These are phyloP conservation scores for Frankliniella fusca DNA, from an alignment of 2,888 invertebrate species.

Conservation along the genomic window DNA sequence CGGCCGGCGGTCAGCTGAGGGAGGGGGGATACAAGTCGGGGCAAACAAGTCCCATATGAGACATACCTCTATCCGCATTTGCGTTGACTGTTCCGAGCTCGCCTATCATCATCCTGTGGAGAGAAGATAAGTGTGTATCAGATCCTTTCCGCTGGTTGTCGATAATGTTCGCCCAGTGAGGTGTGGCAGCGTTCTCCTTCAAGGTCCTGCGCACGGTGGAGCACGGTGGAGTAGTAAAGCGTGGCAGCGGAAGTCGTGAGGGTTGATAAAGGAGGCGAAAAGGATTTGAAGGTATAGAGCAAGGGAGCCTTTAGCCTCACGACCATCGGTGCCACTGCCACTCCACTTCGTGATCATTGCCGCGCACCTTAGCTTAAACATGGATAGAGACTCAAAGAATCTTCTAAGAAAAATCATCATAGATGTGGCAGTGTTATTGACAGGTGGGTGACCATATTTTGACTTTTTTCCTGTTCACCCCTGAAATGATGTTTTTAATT, in stretches of 20 bases:
- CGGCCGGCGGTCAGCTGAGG: too few species aligned
- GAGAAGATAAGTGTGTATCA: background rate
- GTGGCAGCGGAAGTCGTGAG: background rate
- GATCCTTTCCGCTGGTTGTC: background rate
- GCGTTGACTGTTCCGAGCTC: background rate
- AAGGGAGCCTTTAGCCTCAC: background rate
- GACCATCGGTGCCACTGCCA: background rate
- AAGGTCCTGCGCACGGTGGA: background rate
- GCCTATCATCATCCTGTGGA: background rate
- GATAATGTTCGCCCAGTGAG: background rate
- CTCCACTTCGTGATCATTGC: background rate
- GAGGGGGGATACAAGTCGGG: background rate
- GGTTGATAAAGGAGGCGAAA: background rate
- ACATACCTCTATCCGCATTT: too few species aligned
- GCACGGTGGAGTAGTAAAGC: background rate
- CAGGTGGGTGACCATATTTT: background rate
- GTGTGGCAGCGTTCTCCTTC: background rate
- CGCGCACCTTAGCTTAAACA: background rate
- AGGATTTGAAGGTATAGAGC: too few species aligned
- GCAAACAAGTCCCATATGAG: background rate
- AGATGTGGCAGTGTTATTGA: background rate
- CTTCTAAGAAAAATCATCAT: background rate
- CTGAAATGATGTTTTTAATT: too few species aligned
- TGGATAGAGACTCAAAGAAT: background rate
- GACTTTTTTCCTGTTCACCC: background rate